Evolutionary conservation across 2,888 invertebrate species (phyloP).

Genomic region (Plebejus anna): DNA sequence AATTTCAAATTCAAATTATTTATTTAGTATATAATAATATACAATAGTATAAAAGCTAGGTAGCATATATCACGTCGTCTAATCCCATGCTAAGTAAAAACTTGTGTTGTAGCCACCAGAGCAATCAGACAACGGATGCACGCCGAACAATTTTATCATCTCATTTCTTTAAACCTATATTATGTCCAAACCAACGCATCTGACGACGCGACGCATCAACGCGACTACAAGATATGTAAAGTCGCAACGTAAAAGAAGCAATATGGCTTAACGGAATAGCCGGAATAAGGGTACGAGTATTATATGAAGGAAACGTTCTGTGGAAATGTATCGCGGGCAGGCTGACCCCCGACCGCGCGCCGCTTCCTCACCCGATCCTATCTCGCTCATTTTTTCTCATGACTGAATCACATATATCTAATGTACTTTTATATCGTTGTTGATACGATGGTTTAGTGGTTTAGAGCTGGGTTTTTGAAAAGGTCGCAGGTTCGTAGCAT

Average conservation of each 20-base stretch:
- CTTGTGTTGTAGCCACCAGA: no score
- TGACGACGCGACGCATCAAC: not conserved
- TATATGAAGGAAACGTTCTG: slow-evolving; percentile 40
- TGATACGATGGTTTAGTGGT: not conserved
- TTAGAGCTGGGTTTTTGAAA: not conserved
- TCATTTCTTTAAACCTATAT: not conserved
- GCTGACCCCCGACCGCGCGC: slow-evolving; percentile 63
- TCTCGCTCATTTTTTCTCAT: slow-evolving; percentile 53
- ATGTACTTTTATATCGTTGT: slow-evolving; percentile 26
- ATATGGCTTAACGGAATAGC: not conserved
- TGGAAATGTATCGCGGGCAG: slow-evolving; percentile 63
- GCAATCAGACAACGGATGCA: no score
- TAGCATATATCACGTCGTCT: no score
- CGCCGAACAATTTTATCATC: no score
- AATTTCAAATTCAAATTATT: no score
- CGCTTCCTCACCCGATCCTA: slow-evolving; percentile 73
- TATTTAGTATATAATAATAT: no score
- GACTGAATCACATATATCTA: slow-evolving; percentile 35
- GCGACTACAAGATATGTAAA: not conserved
- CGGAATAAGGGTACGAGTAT: slow-evolving; percentile 20
- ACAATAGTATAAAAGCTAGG: no score
- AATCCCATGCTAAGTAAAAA: no score
- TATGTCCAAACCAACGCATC: not conserved
- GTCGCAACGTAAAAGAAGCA: not conserved
- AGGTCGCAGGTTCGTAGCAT: not conserved